These are phyloP conservation scores for Henicopernis longicauda DNA, from an alignment of 2,113 vertebrate genomes.

Conservation along the genomic window DNA sequence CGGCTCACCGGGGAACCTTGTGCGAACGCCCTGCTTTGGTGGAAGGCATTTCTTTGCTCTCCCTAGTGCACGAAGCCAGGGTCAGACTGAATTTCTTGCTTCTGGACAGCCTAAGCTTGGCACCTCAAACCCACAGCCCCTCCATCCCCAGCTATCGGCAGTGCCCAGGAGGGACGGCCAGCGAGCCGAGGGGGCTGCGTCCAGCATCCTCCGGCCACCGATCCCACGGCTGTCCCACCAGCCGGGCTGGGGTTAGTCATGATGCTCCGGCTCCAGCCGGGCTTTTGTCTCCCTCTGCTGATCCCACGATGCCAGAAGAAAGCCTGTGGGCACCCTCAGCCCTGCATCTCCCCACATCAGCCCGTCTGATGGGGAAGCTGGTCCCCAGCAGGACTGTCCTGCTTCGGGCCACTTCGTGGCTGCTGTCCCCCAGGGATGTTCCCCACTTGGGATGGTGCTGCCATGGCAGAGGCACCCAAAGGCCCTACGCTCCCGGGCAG, in stretches of 20 bases:
- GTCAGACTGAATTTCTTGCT: background rate
- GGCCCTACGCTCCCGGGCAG: fast-evolving
- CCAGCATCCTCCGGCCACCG: fast-evolving
- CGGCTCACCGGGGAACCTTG: background rate
- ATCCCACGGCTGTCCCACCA: background rate
- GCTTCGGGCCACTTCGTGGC: background rate
- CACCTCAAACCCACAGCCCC: background rate
- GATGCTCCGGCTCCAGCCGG: background rate
- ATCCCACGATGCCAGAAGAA: background rate
- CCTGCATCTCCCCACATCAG: fast-evolving
- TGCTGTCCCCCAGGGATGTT: background rate
- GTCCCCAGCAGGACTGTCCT: background rate
- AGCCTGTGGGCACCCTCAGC: background rate
- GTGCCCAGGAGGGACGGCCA: background rate
- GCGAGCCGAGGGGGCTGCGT: background rate
- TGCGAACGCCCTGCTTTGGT: background rate
- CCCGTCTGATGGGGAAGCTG: background rate
- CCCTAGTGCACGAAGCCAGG: background rate
- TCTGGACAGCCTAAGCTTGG: background rate
- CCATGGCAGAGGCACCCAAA: background rate
- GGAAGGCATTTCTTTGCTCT: background rate
- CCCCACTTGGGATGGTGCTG: background rate
- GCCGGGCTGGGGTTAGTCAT: background rate
- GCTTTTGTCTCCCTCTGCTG: slow-evolving; percentile 66
- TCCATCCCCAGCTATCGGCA: fast-evolving